Conservation (phyloP, 2,888 invertebrate species). For the Phengaris alcon region DNA sequence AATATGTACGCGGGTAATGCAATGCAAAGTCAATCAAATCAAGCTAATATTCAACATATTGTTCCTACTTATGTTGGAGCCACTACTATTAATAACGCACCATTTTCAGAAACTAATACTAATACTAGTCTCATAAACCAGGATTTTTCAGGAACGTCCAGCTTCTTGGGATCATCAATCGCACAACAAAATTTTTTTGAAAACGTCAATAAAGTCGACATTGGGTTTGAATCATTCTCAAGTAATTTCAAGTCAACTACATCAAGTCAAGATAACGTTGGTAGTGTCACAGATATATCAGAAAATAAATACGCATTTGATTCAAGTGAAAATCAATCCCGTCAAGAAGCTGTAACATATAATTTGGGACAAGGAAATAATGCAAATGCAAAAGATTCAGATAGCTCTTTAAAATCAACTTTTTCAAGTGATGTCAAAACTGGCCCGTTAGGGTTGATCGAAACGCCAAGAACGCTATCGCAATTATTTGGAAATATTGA, state of each 20-base stretch:
- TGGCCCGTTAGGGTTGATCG: neutral
- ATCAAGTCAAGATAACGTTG: neutral
- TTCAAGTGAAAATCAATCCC: neutral
- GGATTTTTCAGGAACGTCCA: neutral
- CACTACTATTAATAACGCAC: neutral
- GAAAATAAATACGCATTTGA: neutral
- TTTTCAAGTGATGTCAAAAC: neutral
- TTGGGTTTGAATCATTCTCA: neutral
- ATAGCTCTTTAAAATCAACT: neutral
- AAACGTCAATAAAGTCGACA: neutral
- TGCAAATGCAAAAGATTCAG: neutral
- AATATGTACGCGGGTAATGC: neutral
- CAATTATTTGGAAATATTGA: neutral
- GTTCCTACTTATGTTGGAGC: neutral
- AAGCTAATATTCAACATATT: neutral
- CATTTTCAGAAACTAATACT: neutral
- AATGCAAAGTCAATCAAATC: neutral
- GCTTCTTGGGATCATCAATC: neutral
- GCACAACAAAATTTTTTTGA: neutral
- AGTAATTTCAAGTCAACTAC: neutral
- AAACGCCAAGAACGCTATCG: neutral
- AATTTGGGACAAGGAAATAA: neutral
- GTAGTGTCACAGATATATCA: neutral
- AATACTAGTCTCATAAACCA: neutral
- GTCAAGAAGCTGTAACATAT: conserved; percentile 14